Base-by-base conservation (phyloP, 2,113 vertebrate species). In the Oplegnathus fasciatus region DNA sequence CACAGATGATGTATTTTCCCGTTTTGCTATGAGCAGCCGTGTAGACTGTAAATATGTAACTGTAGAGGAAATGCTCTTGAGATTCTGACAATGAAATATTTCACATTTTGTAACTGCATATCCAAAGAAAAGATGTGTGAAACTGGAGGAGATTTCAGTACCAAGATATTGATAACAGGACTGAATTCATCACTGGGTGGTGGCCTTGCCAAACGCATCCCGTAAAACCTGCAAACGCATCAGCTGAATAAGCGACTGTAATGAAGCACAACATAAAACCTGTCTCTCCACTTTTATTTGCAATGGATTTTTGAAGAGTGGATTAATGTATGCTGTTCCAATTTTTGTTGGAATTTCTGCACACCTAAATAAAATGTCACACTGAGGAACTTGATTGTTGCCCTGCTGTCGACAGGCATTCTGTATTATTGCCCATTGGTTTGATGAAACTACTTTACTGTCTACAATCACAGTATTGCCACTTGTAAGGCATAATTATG, bases 1-100 rank as follows among this genome's bases (percentile, higher is more conserved):
- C 60, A 32, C 37, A 52, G 48, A 64, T 85, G 65, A 80, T 77
- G 68, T 54, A 48, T 70, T 87, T 91, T 86, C 64, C 83, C 55
- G 64, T 83, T 62, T 64, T 54, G 74, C 67, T 75, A 4, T 26
- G 69, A 86, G 71, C 74, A 83, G 57, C 79, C 85, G 22, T 70
- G 57, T n/a, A 78, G 54, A 75, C 72, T 40, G 66, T 80, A 60
- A 83, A 80, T 75, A 82, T 75, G 71, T 10, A 70, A 65, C 62
- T 20, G 44, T 18, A 55, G 80, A 61, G 40, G 28, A 82, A 50
- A 86, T 44, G 58, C 58, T 87, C 68, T 77, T 48, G 74, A 84
- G 80, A 69, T 72, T 67, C 28, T 32, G 44, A 67, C 44, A 72
- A 54, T 42, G 40, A 76, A 75, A 80, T 28, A 80, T 65, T 26